These are phyloP conservation scores for Acrobeloides nanus DNA, from an alignment of 2,888 invertebrate species.

Conservation along the genomic window DNA sequence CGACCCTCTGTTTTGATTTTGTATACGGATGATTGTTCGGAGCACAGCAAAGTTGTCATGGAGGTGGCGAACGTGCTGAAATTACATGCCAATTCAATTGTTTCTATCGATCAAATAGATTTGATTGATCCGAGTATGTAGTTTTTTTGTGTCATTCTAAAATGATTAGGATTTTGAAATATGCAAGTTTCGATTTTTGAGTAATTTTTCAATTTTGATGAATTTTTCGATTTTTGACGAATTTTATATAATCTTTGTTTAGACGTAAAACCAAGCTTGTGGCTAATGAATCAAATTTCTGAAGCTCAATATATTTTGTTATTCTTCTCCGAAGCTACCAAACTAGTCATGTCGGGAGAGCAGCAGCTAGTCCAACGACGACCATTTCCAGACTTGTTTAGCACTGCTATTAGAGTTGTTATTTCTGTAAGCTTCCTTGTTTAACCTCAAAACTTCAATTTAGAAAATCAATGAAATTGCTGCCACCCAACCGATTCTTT, in stretches of 20 bases:
- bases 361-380: slow-evolving; percentile 17
- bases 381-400: slow-evolving; percentile 42
- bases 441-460: background rate
- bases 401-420: slow-evolving; percentile 30
- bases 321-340: slow-evolving; percentile 38
- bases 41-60: slow-evolving; percentile 31
- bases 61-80: slow-evolving; percentile 23
- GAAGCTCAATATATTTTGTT: slow-evolving; percentile 26
- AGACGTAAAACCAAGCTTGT: slow-evolving; percentile 33
- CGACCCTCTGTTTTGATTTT: slow-evolving; percentile 30
- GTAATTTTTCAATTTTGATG: too few relatives aligned
- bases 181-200: too few relatives aligned
- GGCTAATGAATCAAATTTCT: slow-evolving; percentile 33
- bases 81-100: slow-evolving; percentile 23
- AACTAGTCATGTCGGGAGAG: slow-evolving; percentile 23
- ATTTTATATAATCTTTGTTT: slow-evolving; percentile 10
- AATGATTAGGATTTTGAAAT: too few relatives aligned
- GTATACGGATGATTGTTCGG: slow-evolving; percentile 41
- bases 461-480: slow-evolving; percentile 4
- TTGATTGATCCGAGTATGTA: slow-evolving; percentile 23
- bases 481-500: slow-evolving; percentile 1
- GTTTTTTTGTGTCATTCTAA: too few relatives aligned
- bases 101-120: slow-evolving; percentile 26
- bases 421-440: slow-evolving; percentile 30
- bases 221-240: too few relatives aligned